These are phyloP conservation scores for Pammene aurita DNA, from an alignment of 2,888 invertebrate genomes.

Conservation along the genomic window DNA sequence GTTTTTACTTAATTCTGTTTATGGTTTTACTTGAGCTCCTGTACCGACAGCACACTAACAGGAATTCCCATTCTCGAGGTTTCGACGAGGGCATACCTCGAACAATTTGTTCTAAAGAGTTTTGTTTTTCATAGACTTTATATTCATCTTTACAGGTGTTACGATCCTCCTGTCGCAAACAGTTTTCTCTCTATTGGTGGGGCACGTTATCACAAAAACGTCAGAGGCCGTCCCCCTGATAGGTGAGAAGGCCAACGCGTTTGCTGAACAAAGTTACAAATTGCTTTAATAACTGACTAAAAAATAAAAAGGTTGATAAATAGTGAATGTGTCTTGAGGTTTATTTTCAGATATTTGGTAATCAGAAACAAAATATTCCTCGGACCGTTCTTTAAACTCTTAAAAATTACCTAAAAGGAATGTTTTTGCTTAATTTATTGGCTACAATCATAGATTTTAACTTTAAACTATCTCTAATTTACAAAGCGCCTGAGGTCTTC, in stretches of 20 bases:
- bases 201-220: slow-evolving; percentile 99
- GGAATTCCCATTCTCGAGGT: slow-evolving; percentile 46
- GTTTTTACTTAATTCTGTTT: slow-evolving; percentile 72
- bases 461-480: slow-evolving; percentile 64
- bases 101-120: slow-evolving; percentile 51
- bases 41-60: slow-evolving; percentile 79
- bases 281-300: slow-evolving; percentile 51
- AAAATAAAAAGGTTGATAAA: slow-evolving; percentile 56
- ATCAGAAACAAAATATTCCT: slow-evolving; percentile 67
- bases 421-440: slow-evolving; percentile 70
- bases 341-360: slow-evolving; percentile 55
- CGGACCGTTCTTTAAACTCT: slow-evolving; percentile 64
- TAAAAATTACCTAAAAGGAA: slow-evolving; percentile 71
- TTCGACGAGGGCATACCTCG: slow-evolving; percentile 43
- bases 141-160: slow-evolving; percentile 95
- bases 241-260: slow-evolving; percentile 86
- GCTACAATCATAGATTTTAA: slow-evolving; percentile 63
- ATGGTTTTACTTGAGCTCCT: slow-evolving; percentile 78
- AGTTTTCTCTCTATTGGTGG: slow-evolving; percentile 99
- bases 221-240: slow-evolving; percentile 99
- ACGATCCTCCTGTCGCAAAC: slow-evolving; percentile 99
- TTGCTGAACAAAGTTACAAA: slow-evolving; percentile 50
- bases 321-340: slow-evolving; percentile 65
- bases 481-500: slow-evolving; percentile 57
- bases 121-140: slow-evolving; percentile 74